A percentile compares a stretch with the other conserved stretches of the same genome.
Conservation (phyloP, 1,140 invertebrate species). For the Magallana angulata region DNA sequence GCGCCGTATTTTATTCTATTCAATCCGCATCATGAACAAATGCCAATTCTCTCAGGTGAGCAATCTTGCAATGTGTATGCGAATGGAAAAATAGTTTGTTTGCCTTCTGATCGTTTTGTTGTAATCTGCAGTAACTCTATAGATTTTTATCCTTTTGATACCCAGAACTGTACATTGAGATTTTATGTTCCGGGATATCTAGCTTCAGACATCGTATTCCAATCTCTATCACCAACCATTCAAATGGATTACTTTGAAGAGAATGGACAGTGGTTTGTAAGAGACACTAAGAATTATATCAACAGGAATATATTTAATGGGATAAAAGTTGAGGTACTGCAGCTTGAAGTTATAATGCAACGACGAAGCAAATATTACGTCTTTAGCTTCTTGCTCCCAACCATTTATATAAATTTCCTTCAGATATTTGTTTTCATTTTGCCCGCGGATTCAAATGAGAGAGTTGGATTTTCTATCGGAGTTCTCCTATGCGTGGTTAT, state of each 20-base stretch:
- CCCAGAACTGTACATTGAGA: slow-evolving; percentile 84
- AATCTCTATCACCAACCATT: slow-evolving; percentile 79
- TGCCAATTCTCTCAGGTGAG: not conserved
- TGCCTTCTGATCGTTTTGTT: slow-evolving; percentile 76
- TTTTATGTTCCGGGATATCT: slow-evolving; percentile 61
- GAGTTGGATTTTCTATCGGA: slow-evolving; percentile 82
- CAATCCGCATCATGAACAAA: not conserved
- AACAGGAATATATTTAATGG: not conserved
- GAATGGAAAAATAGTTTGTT: slow-evolving; percentile 27
- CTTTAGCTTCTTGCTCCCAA: slow-evolving; percentile 81
- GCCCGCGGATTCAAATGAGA: slow-evolving; percentile 82
- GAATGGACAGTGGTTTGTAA: slow-evolving; percentile 82
- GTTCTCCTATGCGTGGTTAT: slow-evolving; percentile 82
- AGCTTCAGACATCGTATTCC: slow-evolving; percentile 77
- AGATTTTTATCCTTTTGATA: slow-evolving; percentile 85
- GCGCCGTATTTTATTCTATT: not conserved
- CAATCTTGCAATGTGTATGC: not conserved
- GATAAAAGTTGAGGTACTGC: not conserved
- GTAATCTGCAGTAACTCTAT: slow-evolving; percentile 89
- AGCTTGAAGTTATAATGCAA: slow-evolving; percentile 62
- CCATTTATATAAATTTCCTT: slow-evolving; percentile 81
- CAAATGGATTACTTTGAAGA: slow-evolving; percentile 81
- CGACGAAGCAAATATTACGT: slow-evolving; percentile 71
- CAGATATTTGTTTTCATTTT: slow-evolving; percentile 82
- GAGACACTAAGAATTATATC: not conserved